Base-by-base conservation (phyloP, 1,140 invertebrate species). In the Drosophila pruinosa region DNA sequence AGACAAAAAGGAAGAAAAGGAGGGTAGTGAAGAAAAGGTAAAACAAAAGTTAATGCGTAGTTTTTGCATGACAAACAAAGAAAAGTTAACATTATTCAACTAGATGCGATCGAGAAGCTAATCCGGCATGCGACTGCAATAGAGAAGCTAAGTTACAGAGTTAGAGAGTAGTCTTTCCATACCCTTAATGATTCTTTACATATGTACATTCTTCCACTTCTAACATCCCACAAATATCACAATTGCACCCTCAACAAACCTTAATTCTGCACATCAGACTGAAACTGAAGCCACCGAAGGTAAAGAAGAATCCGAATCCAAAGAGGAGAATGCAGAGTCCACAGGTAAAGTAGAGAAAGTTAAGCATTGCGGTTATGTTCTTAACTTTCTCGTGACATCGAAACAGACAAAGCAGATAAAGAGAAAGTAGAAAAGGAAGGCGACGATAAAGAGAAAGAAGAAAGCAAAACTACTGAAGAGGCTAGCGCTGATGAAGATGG, bases 21-120 rank as follows among this genome's bases (percentile, higher is more conserved):
- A 81, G 28, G 65, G 39, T 58, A 50, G 45, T 24, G 77, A 85
- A 45, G 76, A 86, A 75, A 86, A 86, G 81, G 81, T 86, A 86
- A 74, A 34, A 34, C 17, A 2, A 50, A 3, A 48, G 15, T 26
- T 7, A 10, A 26, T 72, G 4, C 17, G 6, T 7, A 31, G 5
- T 12, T 14, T 0, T 4, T 52, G 80, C 81, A 85, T 86, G 81
- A 10, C 12, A 10, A 0, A 61, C 19, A 24, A 52, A 19, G 36
- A 15, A 17, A 58, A 31, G 1, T 21, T 76, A 86, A 85, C 61
- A 50, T 24, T 68, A 53, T 50, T 54, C 8, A 5, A 34, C 8
- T 85, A 78, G 43, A 21, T 39, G 72, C 54, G 36, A 19, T 47
- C 21, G 10, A 24, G n/a, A 38, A 64, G 80, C 79, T 83, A 83